Base-by-base conservation (phyloP, 1,140 invertebrate genomes). In the Temnothorax nylanderi region DNA sequence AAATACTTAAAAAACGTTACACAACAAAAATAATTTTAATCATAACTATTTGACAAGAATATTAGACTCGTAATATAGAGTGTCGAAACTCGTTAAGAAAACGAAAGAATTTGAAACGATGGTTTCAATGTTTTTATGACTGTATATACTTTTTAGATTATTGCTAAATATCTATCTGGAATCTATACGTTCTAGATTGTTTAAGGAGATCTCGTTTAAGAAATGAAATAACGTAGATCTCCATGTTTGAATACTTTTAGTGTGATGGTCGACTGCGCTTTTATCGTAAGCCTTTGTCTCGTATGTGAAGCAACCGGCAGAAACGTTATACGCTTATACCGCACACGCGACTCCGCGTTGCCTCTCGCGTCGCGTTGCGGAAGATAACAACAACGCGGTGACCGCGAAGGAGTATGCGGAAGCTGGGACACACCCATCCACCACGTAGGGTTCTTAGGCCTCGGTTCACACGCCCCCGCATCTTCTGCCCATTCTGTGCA, bases 401-500 rank as follows among this genome's bases (percentile, higher is more conserved):
- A 91, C 87, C 89, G 69, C 41, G 87, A 85, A 92, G 88, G 91
- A 93, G 88, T 93, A 94, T 94, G 93, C 92, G 93, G 93, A 94
- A 94, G 93, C 91, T 81, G 62, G 82, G 90, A 90, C 92, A 93
- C 93, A 92, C 93, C 93, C 88, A 93, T 87, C 47, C 89, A 86
- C 86, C 86, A 90, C 87, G 89, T 91, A 87, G 89, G 74, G 72
- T 87, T 84, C 47, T 78, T 76, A 81, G 81, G 60, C 26, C 91
- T 62, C 51, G 74, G 85, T 93, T 93, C 93, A 88, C 93, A 93
- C 92, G 92, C 89, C 90, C 85, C 80, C 92, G 76, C 92, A 85
- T 91, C 88, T 87, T 88, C 56, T 54, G 58, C 54, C 13, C 8
- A 47, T 58, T 82, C 60, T 26, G 80, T 60, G 86, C 76, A 81